Evolutionary conservation across 2,113 vertebrate species (phyloP).

Genomic region (Camelus dromedarius): DNA sequence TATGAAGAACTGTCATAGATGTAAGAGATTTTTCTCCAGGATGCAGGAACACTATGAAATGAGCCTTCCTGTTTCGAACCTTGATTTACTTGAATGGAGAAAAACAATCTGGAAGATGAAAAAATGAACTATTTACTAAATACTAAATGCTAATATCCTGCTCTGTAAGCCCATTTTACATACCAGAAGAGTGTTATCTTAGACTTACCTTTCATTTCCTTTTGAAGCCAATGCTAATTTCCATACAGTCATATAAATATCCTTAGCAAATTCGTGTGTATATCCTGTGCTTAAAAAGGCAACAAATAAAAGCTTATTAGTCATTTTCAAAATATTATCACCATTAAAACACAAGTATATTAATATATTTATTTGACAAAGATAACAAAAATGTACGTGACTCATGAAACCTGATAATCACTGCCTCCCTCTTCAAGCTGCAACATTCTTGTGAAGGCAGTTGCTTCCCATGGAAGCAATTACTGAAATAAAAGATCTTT

Average conservation of each 20-base stretch:
- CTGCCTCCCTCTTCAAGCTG: background rate
- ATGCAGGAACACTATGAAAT: background rate
- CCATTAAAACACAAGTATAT: background rate
- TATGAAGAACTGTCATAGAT: background rate
- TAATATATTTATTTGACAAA: background rate
- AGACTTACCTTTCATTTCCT: background rate
- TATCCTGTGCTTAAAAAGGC: background rate
- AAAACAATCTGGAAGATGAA: background rate
- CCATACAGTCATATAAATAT: background rate
- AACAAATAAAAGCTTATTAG: background rate
- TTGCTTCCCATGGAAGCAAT: background rate
- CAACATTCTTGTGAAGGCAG: background rate
- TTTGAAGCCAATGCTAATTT: background rate
- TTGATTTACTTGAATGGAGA: background rate
- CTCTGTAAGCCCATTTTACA: background rate
- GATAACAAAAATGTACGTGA: background rate
- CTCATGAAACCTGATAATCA: background rate
- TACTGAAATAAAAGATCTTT: background rate
- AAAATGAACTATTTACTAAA: background rate
- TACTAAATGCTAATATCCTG: background rate
- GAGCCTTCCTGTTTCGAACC: background rate
- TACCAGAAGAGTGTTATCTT: background rate
- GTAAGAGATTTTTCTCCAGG: background rate
- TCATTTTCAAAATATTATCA: background rate
- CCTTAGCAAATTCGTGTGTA: background rate